Base-by-base conservation (phyloP, 2,797 vertebrate genomes). In the Sternotherus odoratus region DNA sequence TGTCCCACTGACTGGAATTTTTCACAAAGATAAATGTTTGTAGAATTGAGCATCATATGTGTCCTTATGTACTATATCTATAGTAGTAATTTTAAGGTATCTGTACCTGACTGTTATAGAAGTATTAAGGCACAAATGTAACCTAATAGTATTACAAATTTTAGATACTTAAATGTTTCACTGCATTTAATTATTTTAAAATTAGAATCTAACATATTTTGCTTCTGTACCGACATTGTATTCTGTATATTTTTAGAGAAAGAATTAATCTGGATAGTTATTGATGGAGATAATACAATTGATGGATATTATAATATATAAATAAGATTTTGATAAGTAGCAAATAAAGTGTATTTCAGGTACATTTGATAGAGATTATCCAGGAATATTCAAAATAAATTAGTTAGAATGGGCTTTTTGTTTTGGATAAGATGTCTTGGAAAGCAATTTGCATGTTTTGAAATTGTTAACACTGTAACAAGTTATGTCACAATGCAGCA, bases 401-500 rank as follows among this genome's bases (percentile, higher is more conserved):
- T 88, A 95, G 87, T 81, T 79, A 89, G 87, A 95, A 89, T 48
- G 12, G 6, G 84, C 78, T 97, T 84, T 96, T 96, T 95, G 84
- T 86, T 96, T 97, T 97, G 96, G 93, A 95, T 77, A n/a, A 90
- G 56, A 79, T 12, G 26, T 92, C 56, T 83, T 84, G 53, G 90
- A 78, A 87, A 91, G 49, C 85, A 94, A 49, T 86, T 39, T 50
- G 85, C 7, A 0, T 28, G 79, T 86, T 94, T 94, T 97, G 93
- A 92, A 95, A 92, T n/a, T 49, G 85, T 88, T 93, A 89, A 82
- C 53, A 7, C 50, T 24, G 83, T 91, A 87, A 93, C 60, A 85
- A 95, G 90, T 84, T 92, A 54, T 90, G 87, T 96, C 94, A 74
- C 92, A 79, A 78, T 79, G 80, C 86, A 74, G 93, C 93, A 86